These are phyloP conservation scores for Pyxicephalus adspersus DNA, from an alignment of 2,113 vertebrate species.

Conservation along the genomic window DNA sequence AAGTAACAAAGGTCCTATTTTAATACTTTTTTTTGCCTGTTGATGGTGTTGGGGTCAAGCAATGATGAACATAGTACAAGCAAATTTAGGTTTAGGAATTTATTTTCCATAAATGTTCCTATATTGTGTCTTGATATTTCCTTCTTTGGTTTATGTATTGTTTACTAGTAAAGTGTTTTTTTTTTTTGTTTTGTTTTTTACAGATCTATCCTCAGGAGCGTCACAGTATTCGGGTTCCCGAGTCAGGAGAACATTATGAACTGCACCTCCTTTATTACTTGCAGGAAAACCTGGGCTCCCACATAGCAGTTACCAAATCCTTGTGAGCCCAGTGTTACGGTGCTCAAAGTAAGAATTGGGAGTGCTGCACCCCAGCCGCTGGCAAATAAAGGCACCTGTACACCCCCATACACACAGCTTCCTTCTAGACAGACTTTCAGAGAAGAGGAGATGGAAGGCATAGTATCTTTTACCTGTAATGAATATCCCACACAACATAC, in stretches of 20 bases:
- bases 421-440: conserved; percentile 18
- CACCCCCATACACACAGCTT: conserved; percentile 20
- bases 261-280: conserved; percentile 81
- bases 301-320: conserved; percentile 77
- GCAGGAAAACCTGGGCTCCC: conserved; percentile 82
- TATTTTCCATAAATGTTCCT: no score
- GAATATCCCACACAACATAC: conserved; percentile 1
- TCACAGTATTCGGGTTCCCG: conserved; percentile 82
- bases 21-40: no score
- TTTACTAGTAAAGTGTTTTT: not conserved
- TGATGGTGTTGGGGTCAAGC: no score
- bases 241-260: conserved; percentile 83
- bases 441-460: conserved; percentile 39
- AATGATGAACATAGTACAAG: no score
- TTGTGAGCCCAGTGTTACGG: conserved; percentile 62
- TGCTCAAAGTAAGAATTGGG: conserved; percentile 31
- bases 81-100: no score
- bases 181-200: conserved; percentile 46
- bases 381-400: conserved; percentile 18
- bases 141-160: not conserved
- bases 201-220: conserved; percentile 85
- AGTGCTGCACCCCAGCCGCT: conserved; percentile 1
- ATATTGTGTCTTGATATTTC: no score
- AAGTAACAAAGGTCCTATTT: no score
- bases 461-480: conserved; percentile 28